Conservation (phyloP, 35 echinoderm and acorn worm genomes). For the Lytechinus pictus region DNA sequence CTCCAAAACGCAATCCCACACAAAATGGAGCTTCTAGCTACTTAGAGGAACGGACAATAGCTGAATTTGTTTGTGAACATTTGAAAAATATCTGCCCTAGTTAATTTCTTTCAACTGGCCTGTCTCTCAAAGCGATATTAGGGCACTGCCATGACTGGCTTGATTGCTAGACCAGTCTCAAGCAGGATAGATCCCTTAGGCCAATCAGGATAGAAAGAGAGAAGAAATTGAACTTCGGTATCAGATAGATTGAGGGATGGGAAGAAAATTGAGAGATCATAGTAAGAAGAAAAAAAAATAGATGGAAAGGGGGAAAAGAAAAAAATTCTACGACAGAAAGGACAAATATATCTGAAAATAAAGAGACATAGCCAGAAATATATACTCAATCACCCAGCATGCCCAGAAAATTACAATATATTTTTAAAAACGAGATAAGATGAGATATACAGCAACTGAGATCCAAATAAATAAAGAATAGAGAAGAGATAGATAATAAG, state of each 20-base stretch:
- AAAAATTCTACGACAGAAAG: too few relatives aligned
- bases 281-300: not conserved
- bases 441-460: not conserved
- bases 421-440: not conserved
- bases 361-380: too few relatives aligned
- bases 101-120: slow-evolving; percentile 47
- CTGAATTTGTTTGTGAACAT: slow-evolving; percentile 59
- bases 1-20: slow-evolving; percentile 24
- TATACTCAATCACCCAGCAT: too few relatives aligned
- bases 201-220: not conserved
- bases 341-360: too few relatives aligned
- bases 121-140: slow-evolving; percentile 46
- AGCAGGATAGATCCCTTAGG: not conserved
- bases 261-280: not conserved
- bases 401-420: too few relatives aligned
- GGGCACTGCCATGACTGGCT: slow-evolving; percentile 38
- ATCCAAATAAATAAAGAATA: not conserved
- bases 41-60: slow-evolving; percentile 26
- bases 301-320: not conserved
- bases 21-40: slow-evolving; percentile 41
- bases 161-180: slow-evolving; percentile 37
- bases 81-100: slow-evolving; percentile 59
- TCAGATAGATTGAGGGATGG: not conserved
- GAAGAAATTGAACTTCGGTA: not conserved
- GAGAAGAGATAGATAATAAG: not conserved